Base-by-base conservation (phyloP, 2,888 invertebrate genomes). In the Agapostemon virescens region DNA sequence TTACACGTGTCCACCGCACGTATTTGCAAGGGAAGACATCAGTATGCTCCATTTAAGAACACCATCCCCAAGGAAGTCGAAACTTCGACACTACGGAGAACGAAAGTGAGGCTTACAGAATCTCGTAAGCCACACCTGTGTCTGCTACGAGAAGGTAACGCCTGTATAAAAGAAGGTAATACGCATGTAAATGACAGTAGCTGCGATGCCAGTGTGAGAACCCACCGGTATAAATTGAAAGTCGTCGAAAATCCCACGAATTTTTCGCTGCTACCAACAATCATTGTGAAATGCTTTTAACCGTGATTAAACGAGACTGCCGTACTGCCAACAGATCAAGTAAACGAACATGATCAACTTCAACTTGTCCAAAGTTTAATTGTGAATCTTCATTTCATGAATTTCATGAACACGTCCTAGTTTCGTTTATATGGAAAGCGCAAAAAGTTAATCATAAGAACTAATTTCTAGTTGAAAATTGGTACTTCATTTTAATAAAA, bases 131-230 rank as follows among this genome's bases (percentile, higher is more conserved):
- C 61, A 52, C 87, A 87, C 87, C 87, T 86, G 86, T 67, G 81
- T 64, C 73, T 64, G 74, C 42, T 68, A 73, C 83, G 84, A 84
- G 84, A 83, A 73, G 85, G 86, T 87, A 87, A 84, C 87, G 85
- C 77, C 80, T 84, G 86, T 84, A 75, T 86, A 87, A 87, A 87
- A 85, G 87, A 87, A 87, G 87, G 87, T 86, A 86, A 87, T 87
- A 87, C 86, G 73, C 83, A 87, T 87, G 87, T 87, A 87, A 87
- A 87, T 84, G 86, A 61, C 64, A 38, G 26, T 49, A 42, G 73
- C 68, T 76, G 71, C 69, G 75, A 69, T 68, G 73, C 71, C 70
- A 69, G 26, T 61, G 74, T 70, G 77, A 77, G 80, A 84, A 79
- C 74, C 63, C 79, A 80, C 75, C 66, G 78, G 76, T 58, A 61